Percentiles rank a stretch among this genome's conserved stretches.
These are phyloP conservation scores for Patella vulgata DNA, from an alignment of 1,140 invertebrate species.

Conservation along the genomic window DNA sequence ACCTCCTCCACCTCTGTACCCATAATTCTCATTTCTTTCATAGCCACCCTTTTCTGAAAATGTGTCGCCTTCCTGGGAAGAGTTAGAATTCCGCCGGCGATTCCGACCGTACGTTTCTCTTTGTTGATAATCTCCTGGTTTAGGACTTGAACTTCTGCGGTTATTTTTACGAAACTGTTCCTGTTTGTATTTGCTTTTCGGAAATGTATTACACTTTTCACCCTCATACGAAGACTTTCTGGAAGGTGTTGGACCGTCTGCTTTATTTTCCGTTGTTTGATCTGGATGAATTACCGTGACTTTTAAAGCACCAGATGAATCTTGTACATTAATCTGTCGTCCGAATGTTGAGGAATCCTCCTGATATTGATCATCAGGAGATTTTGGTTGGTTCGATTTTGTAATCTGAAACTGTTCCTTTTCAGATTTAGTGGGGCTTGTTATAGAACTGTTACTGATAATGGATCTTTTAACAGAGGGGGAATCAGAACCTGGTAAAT, in stretches of 20 bases:
- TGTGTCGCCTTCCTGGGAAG: not conserved
- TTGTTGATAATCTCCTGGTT: not conserved
- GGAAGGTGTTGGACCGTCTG: not conserved
- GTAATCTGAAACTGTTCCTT: too few relatives aligned
- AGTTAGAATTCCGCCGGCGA: not conserved
- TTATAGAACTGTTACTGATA: conserved; percentile 1
- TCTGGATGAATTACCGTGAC: too few relatives aligned
- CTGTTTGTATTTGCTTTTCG: not conserved
- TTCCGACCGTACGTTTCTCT: not conserved
- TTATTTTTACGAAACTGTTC: conserved; percentile 1
- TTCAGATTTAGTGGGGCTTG: not conserved
- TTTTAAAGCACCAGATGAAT: too few relatives aligned
- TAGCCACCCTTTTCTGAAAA: not conserved
- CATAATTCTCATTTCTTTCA: not conserved
- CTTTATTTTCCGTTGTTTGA: too few relatives aligned
- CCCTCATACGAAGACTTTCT: not conserved
- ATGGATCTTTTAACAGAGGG: conserved; percentile 17
- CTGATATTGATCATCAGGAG: too few relatives aligned
- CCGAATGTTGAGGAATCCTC: too few relatives aligned
- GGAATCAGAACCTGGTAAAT: conserved; percentile 26
- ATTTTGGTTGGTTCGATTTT: too few relatives aligned
- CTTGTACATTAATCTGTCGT: too few relatives aligned
- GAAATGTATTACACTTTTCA: conserved; percentile 1
- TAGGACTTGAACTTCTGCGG: not conserved
- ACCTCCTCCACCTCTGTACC: not conserved